Evolutionary conservation across 2,888 invertebrate species (phyloP), one percentile per base, ranked within the genome.

Genomic region (Rhagonycha fulva): DNA sequence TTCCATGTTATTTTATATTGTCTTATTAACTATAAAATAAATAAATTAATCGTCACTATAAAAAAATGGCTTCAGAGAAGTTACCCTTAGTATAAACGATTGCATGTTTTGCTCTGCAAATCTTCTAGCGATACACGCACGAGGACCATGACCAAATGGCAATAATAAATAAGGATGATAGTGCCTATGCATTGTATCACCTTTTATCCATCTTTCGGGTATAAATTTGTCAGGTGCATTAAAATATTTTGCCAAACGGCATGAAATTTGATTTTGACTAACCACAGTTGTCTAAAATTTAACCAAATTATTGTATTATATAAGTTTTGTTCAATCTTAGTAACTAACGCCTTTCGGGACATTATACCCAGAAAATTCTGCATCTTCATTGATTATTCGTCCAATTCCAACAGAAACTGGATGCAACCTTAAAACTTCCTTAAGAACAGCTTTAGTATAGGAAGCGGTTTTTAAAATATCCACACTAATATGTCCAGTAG

Each of bases 381-480:
- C 89, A 84, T 96, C 94, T 69, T 90, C 90, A 79, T 93, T 92
- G 47, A 95, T 87, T 68, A 94, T 89, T 32, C 97, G 89, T 0
- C 96, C 96, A 71, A 96, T 90, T 7, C 97, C 97, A 74, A 97
- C 90, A 0, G 96, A 93, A 28, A 97, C 92, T 0, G 97, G 97
- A 87, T 95, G 93, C 68, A 97, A 85, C 77, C 97, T 90, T 26
- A 96, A 89, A 4, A 93, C 92, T 87, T 98, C 98, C 85, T 97
- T 98, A 1, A 98, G 88, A 80, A 94, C 93, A 62, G 95, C 94
- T 84, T 94, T 93, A 0, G 94, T 89, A 84, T 95, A 97, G 0
- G 89, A 87, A 12, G 96, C 93, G 72, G 92, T 90, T 23, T 89
- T 87, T 68, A 93, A 84, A 47, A 90, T 87, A 60, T 93, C 92